phyloP scores from a whole-genome alignment of 2,797 vertebrate genomes.

The Chelon labrosus region DNA sequence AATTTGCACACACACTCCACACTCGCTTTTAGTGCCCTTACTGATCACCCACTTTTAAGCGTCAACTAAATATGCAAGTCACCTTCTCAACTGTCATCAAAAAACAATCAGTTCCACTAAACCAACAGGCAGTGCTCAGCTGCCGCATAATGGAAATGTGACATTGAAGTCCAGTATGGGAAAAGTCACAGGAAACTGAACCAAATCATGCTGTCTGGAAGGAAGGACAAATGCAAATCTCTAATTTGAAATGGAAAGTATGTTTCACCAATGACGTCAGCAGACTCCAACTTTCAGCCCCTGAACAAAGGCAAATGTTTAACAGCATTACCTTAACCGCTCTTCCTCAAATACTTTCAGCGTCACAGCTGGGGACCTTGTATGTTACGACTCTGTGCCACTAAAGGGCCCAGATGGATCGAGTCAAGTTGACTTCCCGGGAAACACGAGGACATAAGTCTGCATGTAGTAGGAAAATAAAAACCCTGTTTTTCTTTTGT shows the following conservation, averaged over 20 bases:
- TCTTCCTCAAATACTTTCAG: constrained; percentile 36
- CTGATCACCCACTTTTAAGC: constrained; percentile 52
- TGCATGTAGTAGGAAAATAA: constrained; percentile 25
- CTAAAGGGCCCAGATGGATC: constrained; percentile 9
- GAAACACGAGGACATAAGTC: constrained; percentile 45
- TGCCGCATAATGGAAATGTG: constrained; percentile 66
- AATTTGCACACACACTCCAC: constrained; percentile 9
- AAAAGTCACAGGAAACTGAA: constrained; percentile 53
- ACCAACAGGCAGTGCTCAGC: constrained; percentile 55
- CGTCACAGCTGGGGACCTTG: constrained; percentile 21
- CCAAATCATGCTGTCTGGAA: constrained; percentile 32
- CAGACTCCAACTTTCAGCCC: constrained; percentile 7
- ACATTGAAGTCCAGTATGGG: constrained; percentile 64
- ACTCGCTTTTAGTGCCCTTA: constrained; percentile 36
- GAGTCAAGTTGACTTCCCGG: constrained; percentile 18
- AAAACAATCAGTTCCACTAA: constrained; percentile 77
- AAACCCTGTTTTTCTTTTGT: constrained; percentile 9
- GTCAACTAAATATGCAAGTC: constrained; percentile 67
- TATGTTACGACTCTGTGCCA: constrained; percentile 10
- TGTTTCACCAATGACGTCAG: constrained; percentile 35
- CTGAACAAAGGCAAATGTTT: constrained; percentile 49
- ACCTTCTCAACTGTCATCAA: constrained; percentile 73
- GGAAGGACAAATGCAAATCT: constrained; percentile 75
- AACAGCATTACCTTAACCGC: constrained; percentile 17
- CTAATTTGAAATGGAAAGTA: constrained; percentile 64